A percentile compares a stretch with the other conserved stretches of the same genome.
Conservation (phyloP, 1,140 invertebrate genomes). For the Drosophila kohkoa region DNA sequence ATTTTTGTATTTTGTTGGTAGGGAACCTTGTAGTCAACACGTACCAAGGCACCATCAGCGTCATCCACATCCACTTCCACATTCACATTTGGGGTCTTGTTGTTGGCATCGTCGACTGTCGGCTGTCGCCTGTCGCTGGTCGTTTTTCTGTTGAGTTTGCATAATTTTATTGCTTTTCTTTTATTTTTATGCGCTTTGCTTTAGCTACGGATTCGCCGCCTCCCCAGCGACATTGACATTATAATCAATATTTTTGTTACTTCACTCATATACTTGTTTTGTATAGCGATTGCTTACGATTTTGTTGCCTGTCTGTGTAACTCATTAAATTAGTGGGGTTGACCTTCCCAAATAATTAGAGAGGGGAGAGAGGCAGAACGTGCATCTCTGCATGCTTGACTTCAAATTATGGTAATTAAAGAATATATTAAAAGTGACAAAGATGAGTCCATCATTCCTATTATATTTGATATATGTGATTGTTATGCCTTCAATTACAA, state of each 20-base stretch:
- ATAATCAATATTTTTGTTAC: constrained; percentile 80
- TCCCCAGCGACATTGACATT: constrained; percentile 71
- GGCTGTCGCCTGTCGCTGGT: constrained; percentile 53
- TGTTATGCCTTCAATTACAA: not conserved
- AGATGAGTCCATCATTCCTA: not conserved
- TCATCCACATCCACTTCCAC: constrained; percentile 2
- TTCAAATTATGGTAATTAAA: constrained; percentile 9
- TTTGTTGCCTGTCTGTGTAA: constrained; percentile 29
- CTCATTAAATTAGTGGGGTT: constrained; percentile 30
- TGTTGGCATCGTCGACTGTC: constrained; percentile 51
- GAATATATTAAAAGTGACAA: not conserved
- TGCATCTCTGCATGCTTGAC: constrained; percentile 14
- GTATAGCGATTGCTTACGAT: constrained; percentile 30
- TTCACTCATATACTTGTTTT: constrained; percentile 44
- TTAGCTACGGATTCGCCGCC: constrained; percentile 32
- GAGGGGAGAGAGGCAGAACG: not conserved
- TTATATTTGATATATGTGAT: constrained; percentile 8
- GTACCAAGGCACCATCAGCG: constrained; percentile 64
- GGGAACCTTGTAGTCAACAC: constrained; percentile 54
- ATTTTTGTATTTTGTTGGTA: not conserved
- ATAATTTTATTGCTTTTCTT: constrained; percentile 83
- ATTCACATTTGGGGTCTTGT: constrained; percentile 15
- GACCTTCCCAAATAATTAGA: constrained; percentile 44
- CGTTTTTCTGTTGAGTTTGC: constrained; percentile 81
- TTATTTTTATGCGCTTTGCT: constrained; percentile 77